These are phyloP conservation scores for Drosophila nebulosa DNA, from an alignment of 1,140 invertebrate genomes.

Conservation along the genomic window DNA sequence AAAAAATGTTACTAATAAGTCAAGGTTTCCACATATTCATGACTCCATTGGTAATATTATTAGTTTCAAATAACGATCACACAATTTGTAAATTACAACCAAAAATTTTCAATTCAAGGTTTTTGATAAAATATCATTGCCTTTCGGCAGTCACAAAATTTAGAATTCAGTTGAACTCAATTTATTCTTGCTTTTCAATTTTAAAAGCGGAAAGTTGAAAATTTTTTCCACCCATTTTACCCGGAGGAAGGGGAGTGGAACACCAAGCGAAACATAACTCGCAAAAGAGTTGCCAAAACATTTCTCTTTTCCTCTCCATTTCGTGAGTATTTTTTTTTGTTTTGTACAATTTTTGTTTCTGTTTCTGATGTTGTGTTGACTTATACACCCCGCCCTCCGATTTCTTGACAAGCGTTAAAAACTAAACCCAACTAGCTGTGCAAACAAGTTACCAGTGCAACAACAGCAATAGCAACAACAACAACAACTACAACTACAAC, in stretches of 20 bases:
- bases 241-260: too few relatives aligned
- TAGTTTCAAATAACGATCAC: too few relatives aligned
- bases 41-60: too few relatives aligned
- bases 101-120: too few relatives aligned
- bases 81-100: too few relatives aligned
- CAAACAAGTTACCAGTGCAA: constrained; percentile 57
- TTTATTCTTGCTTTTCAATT: neutral
- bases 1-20: too few relatives aligned
- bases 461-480: constrained; percentile 15
- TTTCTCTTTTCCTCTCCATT: constrained; percentile 16
- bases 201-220: neutral
- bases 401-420: constrained; percentile 52
- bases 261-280: constrained; percentile 41
- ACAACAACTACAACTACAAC: constrained; percentile 37
- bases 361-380: constrained; percentile 28
- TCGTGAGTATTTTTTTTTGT: constrained; percentile 34
- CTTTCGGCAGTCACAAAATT: too few relatives aligned
- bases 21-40: too few relatives aligned
- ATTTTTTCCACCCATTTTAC: neutral
- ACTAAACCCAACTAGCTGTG: constrained; percentile 41
- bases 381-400: constrained; percentile 4
- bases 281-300: constrained; percentile 44
- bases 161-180: too few relatives aligned
- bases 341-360: constrained; percentile 24
- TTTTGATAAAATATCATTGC: too few relatives aligned